Conservation (phyloP, 1,140 invertebrate genomes). For the Diploscapter pachys region DNA sequence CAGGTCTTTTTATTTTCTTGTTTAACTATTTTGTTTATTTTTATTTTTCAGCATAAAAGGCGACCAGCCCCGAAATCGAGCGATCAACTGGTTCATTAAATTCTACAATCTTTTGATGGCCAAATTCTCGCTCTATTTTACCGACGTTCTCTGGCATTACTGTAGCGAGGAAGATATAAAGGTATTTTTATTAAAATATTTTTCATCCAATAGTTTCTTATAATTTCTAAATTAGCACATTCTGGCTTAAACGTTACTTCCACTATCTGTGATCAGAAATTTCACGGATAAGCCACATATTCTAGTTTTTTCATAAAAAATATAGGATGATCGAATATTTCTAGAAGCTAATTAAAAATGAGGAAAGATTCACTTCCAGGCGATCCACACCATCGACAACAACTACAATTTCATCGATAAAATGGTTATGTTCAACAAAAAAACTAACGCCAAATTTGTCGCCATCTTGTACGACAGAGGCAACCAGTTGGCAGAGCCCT, state of each 20-base stretch:
- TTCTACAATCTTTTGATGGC: conserved; percentile 10
- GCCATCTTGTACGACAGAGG: background rate
- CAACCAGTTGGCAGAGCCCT: background rate
- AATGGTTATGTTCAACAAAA: background rate
- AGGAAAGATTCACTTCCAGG: background rate
- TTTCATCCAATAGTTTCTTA: background rate
- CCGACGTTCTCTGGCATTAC: background rate
- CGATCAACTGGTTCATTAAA: conserved; percentile 5
- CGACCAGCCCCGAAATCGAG: background rate
- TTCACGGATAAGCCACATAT: too few species aligned
- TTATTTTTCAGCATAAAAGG: background rate
- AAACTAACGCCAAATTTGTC: background rate
- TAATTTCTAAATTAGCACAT: too few species aligned
- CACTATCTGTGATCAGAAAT: too few species aligned
- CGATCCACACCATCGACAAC: conserved; percentile 6
- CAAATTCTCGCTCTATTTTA: conserved; percentile 17
- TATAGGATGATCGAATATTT: too few species aligned
- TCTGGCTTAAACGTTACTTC: too few species aligned
- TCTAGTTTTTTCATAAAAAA: too few species aligned
- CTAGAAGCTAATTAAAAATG: too few species aligned
- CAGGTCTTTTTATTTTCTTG: background rate
- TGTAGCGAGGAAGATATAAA: conserved; percentile 2
- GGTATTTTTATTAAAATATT: background rate
- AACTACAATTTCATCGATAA: conserved; percentile 11
- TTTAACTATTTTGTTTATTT: background rate